Percentiles rank a stretch among this genome's conserved stretches.
phyloP scores from a whole-genome alignment of 92 coral and sea anemone species.

The Chrysogorgia sp. region DNA sequence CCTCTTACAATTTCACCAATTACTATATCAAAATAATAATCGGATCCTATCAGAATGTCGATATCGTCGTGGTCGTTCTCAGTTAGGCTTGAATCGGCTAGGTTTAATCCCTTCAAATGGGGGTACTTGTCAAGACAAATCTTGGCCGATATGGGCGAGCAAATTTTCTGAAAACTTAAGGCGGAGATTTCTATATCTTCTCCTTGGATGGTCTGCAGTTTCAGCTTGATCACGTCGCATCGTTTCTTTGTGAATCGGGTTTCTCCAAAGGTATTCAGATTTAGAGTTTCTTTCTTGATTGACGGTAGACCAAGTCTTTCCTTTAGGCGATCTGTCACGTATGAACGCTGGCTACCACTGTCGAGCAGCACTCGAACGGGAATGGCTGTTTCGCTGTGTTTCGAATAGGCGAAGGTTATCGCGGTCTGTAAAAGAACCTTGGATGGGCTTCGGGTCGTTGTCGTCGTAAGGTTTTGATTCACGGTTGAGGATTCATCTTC shows the following conservation, averaged over 20 bases:
- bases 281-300: constrained; percentile 43
- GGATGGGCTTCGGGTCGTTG: constrained; percentile 48
- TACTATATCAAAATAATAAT: constrained; percentile 57
- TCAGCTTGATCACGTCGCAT: constrained; percentile 41
- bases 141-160: constrained; percentile 44
- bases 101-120: constrained; percentile 30
- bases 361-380: constrained; percentile 57
- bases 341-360: constrained; percentile 67
- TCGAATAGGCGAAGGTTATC: constrained; percentile 40
- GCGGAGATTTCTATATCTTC: constrained; percentile 39
- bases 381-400: background rate
- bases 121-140: constrained; percentile 45
- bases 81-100: constrained; percentile 46
- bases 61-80: constrained; percentile 32
- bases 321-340: constrained; percentile 55
- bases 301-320: constrained; percentile 44
- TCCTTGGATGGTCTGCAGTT: constrained; percentile 23
- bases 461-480: constrained; percentile 5
- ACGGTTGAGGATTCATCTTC: background rate
- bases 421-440: constrained; percentile 55
- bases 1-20: constrained; percentile 43
- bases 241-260: constrained; percentile 1
- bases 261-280: constrained; percentile 57
- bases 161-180: constrained; percentile 43
- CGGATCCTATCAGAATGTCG: constrained; percentile 56